Percentiles rank a stretch among this genome's conserved stretches.
These are phyloP conservation scores for Halichoerus grypus DNA, from an alignment of 2,113 vertebrate genomes.

Conservation along the genomic window DNA sequence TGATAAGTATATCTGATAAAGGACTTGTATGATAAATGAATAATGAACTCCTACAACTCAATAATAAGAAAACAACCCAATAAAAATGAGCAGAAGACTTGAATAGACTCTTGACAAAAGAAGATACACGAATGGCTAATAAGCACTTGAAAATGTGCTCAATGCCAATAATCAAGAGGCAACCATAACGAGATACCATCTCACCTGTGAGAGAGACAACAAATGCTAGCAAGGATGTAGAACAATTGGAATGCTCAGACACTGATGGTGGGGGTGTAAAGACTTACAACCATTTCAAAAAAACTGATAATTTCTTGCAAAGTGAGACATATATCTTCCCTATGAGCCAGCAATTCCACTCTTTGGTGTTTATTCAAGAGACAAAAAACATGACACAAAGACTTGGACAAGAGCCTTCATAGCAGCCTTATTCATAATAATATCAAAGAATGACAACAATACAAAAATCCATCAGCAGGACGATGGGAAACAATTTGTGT, in stretches of 20 bases:
- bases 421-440: background rate
- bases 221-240: background rate
- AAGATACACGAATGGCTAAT: background rate
- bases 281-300: background rate
- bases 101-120: background rate
- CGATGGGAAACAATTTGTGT: background rate
- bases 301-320: constrained; percentile 17
- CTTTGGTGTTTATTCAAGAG: background rate
- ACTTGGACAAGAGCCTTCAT: background rate
- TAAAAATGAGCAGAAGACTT: background rate
- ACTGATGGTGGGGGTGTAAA: background rate
- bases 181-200: background rate
- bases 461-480: background rate
- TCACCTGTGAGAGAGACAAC: background rate
- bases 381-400: background rate
- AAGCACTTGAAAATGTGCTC: background rate
- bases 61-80: background rate
- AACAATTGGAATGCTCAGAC: background rate
- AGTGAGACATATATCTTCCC: background rate
- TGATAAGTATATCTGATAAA: background rate
- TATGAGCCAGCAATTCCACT: background rate
- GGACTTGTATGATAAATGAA: background rate
- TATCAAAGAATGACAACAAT: background rate
- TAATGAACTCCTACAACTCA: background rate
- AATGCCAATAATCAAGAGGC: background rate